Conservation (phyloP, 2,797 vertebrate genomes). For the Gallinago solitaria region DNA sequence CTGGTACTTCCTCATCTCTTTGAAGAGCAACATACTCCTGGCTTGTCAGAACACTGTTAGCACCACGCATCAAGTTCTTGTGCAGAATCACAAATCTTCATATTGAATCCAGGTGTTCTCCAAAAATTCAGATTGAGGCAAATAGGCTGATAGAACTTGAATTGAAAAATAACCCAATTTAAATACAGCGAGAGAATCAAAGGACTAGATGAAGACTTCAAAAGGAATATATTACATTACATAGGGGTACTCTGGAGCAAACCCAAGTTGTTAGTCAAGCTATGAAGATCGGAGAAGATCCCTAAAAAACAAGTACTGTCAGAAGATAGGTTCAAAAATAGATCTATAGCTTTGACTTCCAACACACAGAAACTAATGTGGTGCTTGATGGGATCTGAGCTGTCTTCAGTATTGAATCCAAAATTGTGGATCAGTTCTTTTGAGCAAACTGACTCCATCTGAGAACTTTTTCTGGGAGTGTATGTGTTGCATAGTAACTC, state of each 20-base stretch:
- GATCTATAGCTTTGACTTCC: background rate
- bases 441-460: background rate
- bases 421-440: background rate
- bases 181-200: background rate
- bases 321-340: background rate
- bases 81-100: background rate
- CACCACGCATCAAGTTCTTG: background rate
- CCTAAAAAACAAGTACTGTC: background rate
- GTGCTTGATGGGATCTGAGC: background rate
- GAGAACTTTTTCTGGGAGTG: background rate
- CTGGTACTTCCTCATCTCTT: background rate
- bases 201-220: background rate
- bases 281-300: background rate
- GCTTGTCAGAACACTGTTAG: background rate
- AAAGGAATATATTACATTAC: background rate
- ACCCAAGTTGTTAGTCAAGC: background rate
- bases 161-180: background rate
- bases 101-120: slow-evolving; percentile 39
- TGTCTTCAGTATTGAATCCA: background rate
- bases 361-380: background rate
- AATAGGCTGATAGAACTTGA: background rate
- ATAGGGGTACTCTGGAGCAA: background rate
- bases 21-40: background rate
- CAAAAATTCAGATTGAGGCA: background rate
- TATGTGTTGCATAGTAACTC: background rate